Evolutionary conservation across 1,140 invertebrate species (phyloP).

Genomic region (Chrysopa pallens): DNA sequence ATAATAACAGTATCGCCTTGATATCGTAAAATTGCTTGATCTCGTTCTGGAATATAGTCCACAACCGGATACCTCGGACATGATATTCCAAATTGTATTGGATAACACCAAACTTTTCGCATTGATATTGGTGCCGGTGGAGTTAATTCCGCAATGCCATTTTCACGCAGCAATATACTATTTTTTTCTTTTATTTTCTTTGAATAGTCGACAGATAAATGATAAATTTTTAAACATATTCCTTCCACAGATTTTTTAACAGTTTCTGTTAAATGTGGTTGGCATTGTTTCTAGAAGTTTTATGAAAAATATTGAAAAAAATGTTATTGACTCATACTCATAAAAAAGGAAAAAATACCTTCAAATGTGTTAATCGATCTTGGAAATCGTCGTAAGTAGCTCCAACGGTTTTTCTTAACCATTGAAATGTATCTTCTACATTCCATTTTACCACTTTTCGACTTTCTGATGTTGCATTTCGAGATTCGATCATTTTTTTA

Average conservation of each 20-base stretch:
- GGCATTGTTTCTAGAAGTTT: slow-evolving; percentile 68
- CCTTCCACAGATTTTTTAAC: slow-evolving; percentile 89
- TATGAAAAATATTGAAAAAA: slow-evolving; percentile 13
- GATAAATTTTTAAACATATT: slow-evolving; percentile 88
- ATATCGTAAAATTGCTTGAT: slow-evolving; percentile 70
- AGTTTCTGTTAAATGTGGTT: slow-evolving; percentile 84
- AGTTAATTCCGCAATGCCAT: slow-evolving; percentile 59
- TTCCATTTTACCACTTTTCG: slow-evolving; percentile 97
- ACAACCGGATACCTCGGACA: slow-evolving; percentile 68
- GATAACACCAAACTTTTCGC: slow-evolving; percentile 88
- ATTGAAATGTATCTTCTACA: slow-evolving; percentile 92
- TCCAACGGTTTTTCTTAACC: slow-evolving; percentile 83
- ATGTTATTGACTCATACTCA: background rate
- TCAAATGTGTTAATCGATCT: slow-evolving; percentile 52
- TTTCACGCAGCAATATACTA: slow-evolving; percentile 66
- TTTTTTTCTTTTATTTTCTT: slow-evolving; percentile 81
- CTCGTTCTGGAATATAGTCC: slow-evolving; percentile 72
- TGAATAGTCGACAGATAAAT: slow-evolving; percentile 79
- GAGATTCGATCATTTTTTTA: slow-evolving; percentile 89
- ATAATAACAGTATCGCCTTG: slow-evolving; percentile 73
- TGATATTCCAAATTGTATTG: slow-evolving; percentile 75
- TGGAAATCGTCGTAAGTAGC: slow-evolving; percentile 93
- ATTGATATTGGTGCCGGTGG: slow-evolving; percentile 42
- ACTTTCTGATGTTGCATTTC: slow-evolving; percentile 81
- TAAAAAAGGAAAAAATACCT: slow-evolving; percentile 22